These are phyloP conservation scores for Ecdyonurus torrentis DNA, from an alignment of 2,888 invertebrate genomes.

Conservation along the genomic window DNA sequence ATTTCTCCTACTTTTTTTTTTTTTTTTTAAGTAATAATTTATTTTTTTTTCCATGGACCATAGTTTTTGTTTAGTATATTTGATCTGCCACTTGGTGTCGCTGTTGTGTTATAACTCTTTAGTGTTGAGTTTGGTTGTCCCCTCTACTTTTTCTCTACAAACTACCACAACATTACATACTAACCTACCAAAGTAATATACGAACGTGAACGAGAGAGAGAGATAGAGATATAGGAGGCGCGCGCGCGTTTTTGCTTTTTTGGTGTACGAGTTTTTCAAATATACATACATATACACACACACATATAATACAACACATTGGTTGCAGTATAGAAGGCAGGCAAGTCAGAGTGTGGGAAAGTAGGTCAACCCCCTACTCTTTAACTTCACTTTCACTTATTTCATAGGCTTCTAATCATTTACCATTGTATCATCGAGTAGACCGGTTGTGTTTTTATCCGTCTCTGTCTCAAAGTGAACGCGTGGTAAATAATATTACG, in stretches of 20 bases:
- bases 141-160: neutral
- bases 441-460: conserved; percentile 23
- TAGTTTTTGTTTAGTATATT: neutral
- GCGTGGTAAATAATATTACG: no score
- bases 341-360: neutral
- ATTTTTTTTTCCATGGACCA: neutral
- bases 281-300: no score
- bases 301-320: no score
- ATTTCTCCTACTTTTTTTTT: no score
- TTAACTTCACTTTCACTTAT: conserved; percentile 59
- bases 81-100: neutral
- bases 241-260: no score
- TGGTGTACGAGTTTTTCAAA: no score
- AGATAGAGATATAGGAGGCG: no score
- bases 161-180: no score
- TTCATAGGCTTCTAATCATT: conserved; percentile 60
- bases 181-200: no score
- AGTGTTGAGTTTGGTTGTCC: neutral
- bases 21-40: neutral
- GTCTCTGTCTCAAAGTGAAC: neutral
- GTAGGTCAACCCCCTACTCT: conserved; percentile 3
- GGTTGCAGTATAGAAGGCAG: neutral
- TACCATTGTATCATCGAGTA: conserved; percentile 46
- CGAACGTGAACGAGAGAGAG: no score
- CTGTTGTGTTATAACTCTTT: neutral